Base-by-base conservation (phyloP, 2,797 vertebrate genomes). In the Hephaestus fuliginosus region DNA sequence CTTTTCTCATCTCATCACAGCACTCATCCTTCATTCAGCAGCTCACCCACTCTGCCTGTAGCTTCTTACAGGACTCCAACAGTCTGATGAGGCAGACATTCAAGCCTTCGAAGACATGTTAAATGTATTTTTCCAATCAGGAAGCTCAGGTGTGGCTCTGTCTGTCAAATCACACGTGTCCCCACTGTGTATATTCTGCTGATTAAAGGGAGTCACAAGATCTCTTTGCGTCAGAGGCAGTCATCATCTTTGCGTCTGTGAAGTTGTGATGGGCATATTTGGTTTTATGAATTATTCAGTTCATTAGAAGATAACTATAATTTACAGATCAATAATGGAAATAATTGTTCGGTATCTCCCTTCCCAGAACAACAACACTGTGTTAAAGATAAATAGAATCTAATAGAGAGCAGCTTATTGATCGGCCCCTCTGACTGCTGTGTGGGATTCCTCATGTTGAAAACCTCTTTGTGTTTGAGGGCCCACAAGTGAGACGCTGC, bases 261-360 rank as follows among this genome's bases (percentile, higher is more conserved):
- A 2, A 39, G 41, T 13, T 22, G 56, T n/a, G 28, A 57, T 18
- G 28, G n/a, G n/a, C n/a, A n/a, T n/a, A n/a, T n/a, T n/a, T n/a
- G n/a, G n/a, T 33, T 18, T 33, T 22, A 58, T 36, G 3, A 9
- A 10, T 58, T 11, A 36, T 36, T 36, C 33, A 20, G 4, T 58
- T 20, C 1, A 18, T 57, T 57, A 1, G 1, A 11, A 20, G 36
- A 60, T 12, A 25, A 25, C 2, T 25, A 25, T 11, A 3, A 33
- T 33, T 33, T 17, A 33, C 10, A 10, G 2, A 20, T 60, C 18
- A 39, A 12, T 12, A 43, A 22, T 22, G 12, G 25, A 62, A 61
- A 15, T 15, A 22, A 25, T 8, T 0, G 1, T 22, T 7, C 2
- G 5, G 13, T 7, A 3, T 0, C 1, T 39, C 5, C 13, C 53